Percentiles rank a stretch among this genome's conserved stretches.
Conservation (phyloP, 2,113 vertebrate species). For the Gymnorhina tibicen region DNA sequence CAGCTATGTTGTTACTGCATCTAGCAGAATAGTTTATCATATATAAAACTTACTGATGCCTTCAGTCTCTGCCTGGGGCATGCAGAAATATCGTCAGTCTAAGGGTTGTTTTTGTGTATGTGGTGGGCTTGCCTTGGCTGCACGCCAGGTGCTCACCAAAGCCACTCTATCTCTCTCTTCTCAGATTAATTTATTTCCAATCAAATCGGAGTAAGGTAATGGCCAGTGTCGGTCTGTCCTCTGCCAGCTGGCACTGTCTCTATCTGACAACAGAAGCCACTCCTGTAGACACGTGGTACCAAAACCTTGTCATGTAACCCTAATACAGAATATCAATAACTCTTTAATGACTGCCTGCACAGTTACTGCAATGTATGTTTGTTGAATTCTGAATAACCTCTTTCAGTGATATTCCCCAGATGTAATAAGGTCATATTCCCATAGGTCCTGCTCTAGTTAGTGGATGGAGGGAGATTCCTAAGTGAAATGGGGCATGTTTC, state of each 20-base stretch:
- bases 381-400: background rate
- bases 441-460: background rate
- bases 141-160: background rate
- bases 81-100: background rate
- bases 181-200: background rate
- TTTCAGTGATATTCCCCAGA: background rate
- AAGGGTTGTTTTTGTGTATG: background rate
- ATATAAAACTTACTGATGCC: accelerated
- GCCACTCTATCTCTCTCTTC: background rate
- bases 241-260: background rate
- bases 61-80: background rate
- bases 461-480: background rate
- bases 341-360: background rate
- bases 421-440: background rate
- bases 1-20: background rate
- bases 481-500: background rate
- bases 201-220: background rate
- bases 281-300: background rate
- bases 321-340: background rate
- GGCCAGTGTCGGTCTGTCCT: background rate
- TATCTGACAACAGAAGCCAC: background rate
- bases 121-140: background rate
- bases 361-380: background rate
- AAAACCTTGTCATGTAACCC: background rate
- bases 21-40: background rate